Base-by-base conservation (phyloP, 2,113 vertebrate genomes). In the Haliaeetus leucogaster region DNA sequence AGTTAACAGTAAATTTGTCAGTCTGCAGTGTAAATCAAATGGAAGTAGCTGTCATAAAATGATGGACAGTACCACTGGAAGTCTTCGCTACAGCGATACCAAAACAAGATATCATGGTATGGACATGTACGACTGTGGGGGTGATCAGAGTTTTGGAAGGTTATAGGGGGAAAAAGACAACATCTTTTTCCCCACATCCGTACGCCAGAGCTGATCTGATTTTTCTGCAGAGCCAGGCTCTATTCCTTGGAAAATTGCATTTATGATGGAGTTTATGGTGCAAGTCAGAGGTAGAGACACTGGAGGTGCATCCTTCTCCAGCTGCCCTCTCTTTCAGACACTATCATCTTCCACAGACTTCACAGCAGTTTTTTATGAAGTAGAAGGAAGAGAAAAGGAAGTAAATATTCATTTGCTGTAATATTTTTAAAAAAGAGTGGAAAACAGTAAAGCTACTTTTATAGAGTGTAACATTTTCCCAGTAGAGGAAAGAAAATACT, bases 381-480 rank as follows among this genome's bases (percentile, higher is more conserved):
- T 82, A 76, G 10, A 79, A 81, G 36, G 26, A 92, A 82, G 32
- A 36, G 7, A 67, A 92, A 94, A 95, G 27, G 17, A 87, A 95
- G 59, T 43, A 93, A 86, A 89, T 89, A 50, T 36, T 76, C 36
- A 89, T 83, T 89, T 91, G 78, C 73, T 62, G 23, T 85, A 78
- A 70, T 90, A 84, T 85, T 96, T 97, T 92, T 85, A 94, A 97
- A 92, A 97, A 90, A 84, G 52, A 84, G n/a, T 84, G 19, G 84
- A 96, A 97, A 96, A 97, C 34, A 82, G 71, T 84, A 58, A 25
- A 89, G 78, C 79, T 94, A 22, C 92, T 97, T 97, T 94, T 96
- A 96, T 91, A 88, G 93, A 93, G 76, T 97, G 85, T 53, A 95
- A 97, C 22, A 95, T 96, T 97, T 98, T 97, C 86, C 95, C 82